A percentile compares a stretch with the other conserved stretches of the same genome.
These are phyloP conservation scores for Leucopsar rothschildi DNA, from an alignment of 2,113 vertebrate genomes.

Conservation along the genomic window DNA sequence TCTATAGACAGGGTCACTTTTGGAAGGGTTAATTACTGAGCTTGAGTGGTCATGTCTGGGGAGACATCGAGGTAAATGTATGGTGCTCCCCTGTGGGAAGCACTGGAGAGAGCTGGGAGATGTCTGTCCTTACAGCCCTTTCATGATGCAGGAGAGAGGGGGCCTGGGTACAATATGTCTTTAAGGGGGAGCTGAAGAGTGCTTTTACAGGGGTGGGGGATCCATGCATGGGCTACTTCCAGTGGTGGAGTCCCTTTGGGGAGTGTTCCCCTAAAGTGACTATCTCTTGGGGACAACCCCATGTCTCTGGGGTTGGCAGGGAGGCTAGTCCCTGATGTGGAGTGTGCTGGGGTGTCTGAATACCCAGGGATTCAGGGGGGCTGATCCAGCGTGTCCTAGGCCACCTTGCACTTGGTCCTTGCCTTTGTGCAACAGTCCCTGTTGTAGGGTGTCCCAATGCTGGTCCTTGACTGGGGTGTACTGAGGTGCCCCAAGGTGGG, in stretches of 20 bases:
- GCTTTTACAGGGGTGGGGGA: background rate
- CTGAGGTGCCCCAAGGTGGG: background rate
- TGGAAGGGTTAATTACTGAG: too few relatives aligned
- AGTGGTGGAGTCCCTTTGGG: background rate
- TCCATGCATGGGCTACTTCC: background rate
- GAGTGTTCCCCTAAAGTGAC: background rate
- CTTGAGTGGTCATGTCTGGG: background rate
- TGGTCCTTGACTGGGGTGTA: background rate
- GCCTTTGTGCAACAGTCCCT: background rate
- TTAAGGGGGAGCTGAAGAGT: background rate
- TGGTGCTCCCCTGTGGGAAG: background rate
- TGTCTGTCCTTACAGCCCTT: background rate
- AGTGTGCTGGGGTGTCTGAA: rapidly evolving
- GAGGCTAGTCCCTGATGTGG: background rate
- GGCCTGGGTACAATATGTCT: background rate
- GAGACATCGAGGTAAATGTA: background rate
- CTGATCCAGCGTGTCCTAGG: background rate
- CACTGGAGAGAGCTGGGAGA: background rate
- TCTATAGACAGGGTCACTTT: background rate
- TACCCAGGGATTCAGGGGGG: background rate
- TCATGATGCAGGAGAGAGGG: background rate
- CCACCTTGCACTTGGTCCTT: background rate
- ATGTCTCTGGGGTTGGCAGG: background rate
- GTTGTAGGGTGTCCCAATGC: background rate
- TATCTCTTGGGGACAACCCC: background rate